Base-by-base conservation (phyloP, 2,113 vertebrate genomes). In the Delphinus delphis region DNA sequence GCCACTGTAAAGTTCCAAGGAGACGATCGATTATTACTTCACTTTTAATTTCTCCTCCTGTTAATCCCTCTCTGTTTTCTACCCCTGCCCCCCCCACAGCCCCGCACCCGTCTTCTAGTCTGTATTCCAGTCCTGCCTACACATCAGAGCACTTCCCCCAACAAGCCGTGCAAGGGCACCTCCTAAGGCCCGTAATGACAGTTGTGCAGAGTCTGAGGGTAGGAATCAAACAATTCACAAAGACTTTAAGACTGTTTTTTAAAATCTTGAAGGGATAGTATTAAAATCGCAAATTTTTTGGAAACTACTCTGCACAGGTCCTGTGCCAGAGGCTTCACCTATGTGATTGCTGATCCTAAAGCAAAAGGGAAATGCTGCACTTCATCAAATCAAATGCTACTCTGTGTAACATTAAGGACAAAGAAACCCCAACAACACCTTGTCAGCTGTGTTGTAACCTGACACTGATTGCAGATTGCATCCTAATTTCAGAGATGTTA, bases 41-140 rank as follows among this genome's bases (percentile, higher is more conserved):
- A 85, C 53, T 25, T 95, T 83, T 17, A 33, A 20, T 13, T 67
- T 82, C 41, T 18, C 58, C 53, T 80, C 76, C 74, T 87, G 73
- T 62, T 58, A 31, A 53, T 60, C 20, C 25, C 28, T 79, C 21
- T 31, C 55, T 5, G 8, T 74, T 21, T 33, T 77, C 17, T 77
- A 5, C 3, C 28, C 15, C 6, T 6, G 6, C 11, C 62, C 11
- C 81, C 20, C 28, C 23, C 5, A 28, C 12, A 2, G 6, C 11
- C 62, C 11, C 71, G 5, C 36, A 28, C 5, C 44, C 20, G 2
- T 44, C 25, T 65, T 63, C 31, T 14, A 62, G n/a, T 21, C 7
- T 94, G 44, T 58, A 58, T 44, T 77, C 31, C 10, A 41, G 58
- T 6, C 33, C 41, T 11, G 62, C 25, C 62, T 89, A 18, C n/a